Evolutionary conservation across 2,888 invertebrate genomes (phyloP).

Genomic region (Cepaea hortensis): DNA sequence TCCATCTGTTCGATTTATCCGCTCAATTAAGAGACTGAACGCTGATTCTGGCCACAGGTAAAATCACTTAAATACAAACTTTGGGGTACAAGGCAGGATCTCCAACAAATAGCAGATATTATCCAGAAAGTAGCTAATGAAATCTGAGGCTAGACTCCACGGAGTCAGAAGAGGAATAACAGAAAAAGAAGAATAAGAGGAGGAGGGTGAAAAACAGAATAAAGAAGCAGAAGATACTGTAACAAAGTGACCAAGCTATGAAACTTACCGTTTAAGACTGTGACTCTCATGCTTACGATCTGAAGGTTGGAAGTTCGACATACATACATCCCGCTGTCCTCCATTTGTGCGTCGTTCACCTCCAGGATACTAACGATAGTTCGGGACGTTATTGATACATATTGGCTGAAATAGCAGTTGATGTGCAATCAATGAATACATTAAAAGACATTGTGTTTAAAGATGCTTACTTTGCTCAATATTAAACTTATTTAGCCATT

Average conservation of each 20-base stretch:
- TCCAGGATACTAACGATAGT: constrained; percentile 61
- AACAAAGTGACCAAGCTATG: not conserved
- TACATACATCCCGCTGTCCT: constrained; percentile 60
- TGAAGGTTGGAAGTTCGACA: constrained; percentile 61
- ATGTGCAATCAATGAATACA: not conserved
- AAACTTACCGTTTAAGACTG: constrained; percentile 57
- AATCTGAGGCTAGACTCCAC: too few relatives aligned
- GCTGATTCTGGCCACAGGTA: too few relatives aligned
- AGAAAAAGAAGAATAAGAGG: not conserved
- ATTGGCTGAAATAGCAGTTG: not conserved
- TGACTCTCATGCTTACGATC: constrained; percentile 57
- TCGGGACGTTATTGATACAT: constrained; percentile 47
- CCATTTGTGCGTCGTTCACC: constrained; percentile 55
- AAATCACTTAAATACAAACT: too few relatives aligned
- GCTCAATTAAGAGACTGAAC: too few relatives aligned
- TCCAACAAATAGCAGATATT: too few relatives aligned
- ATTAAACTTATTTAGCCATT: too few relatives aligned
- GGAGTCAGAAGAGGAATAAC: not conserved
- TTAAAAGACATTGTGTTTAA: not conserved
- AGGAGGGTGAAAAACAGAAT: not conserved
- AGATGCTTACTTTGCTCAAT: not conserved
- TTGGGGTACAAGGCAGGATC: too few relatives aligned
- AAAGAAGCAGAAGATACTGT: not conserved
- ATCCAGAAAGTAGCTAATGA: too few relatives aligned
- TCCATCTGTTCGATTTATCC: too few relatives aligned